Evolutionary conservation across 2,888 invertebrate genomes (phyloP).

Genomic region (Syrphus vitripennis): DNA sequence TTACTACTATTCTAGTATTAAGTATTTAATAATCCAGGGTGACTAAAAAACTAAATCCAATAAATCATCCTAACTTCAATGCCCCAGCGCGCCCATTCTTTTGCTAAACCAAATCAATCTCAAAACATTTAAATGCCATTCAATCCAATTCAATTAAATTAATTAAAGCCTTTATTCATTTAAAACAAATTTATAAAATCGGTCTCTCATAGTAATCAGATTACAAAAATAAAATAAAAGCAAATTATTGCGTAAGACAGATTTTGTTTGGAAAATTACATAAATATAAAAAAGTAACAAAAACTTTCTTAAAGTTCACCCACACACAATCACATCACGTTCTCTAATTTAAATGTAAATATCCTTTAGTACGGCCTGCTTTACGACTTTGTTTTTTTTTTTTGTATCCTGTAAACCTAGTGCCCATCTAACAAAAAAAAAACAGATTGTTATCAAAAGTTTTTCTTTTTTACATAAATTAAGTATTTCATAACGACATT

Average conservation of each 20-base stretch:
- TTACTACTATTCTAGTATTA: too few relatives aligned
- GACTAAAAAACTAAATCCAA: too few relatives aligned
- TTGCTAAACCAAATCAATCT: too few relatives aligned
- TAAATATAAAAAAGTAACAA: not conserved
- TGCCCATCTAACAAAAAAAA: not conserved
- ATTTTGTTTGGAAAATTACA: not conserved
- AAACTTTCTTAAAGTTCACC: constrained; percentile 5
- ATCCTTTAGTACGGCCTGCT: not conserved
- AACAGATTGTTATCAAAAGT: constrained; percentile 60
- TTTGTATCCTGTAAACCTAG: not conserved
- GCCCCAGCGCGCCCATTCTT: too few relatives aligned
- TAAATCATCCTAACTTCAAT: too few relatives aligned
- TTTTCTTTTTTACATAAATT: constrained; percentile 52
- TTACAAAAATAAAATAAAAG: not conserved
- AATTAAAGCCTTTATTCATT: too few relatives aligned
- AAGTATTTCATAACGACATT: constrained; percentile 44
- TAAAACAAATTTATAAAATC: not conserved
- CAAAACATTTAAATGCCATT: too few relatives aligned
- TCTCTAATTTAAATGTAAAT: constrained; percentile 52
- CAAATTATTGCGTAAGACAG: not conserved
- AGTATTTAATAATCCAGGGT: too few relatives aligned
- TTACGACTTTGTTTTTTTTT: constrained; percentile 31
- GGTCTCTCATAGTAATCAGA: not conserved
- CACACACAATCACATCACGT: not conserved
- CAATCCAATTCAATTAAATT: too few relatives aligned